Base-by-base conservation (phyloP, 2,113 vertebrate species). In the Brachionichthys hirsutus region DNA sequence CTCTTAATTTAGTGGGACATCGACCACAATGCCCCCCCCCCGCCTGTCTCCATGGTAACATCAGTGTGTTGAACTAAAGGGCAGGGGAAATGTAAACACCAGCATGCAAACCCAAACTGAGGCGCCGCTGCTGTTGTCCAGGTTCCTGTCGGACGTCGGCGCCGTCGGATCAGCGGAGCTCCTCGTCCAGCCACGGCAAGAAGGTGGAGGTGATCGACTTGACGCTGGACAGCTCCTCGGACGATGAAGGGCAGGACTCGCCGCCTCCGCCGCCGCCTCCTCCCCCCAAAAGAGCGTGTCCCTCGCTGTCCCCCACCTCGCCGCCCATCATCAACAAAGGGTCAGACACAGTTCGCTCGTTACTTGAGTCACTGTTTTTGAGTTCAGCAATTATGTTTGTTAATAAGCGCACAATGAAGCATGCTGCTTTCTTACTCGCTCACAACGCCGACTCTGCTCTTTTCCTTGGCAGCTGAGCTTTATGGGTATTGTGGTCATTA, bases 121-220 rank as follows among this genome's bases (percentile, higher is more conserved):
- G 3, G 38, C 16, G 0, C 6, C 4, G 2, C 20, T 12, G 6
- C 30, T 1, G 11, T 41, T 57, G 35, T 46, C 17, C 77, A 91
- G 95, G 92, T 15, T 91, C 86, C 0, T 95, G 95, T 82, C 89
- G 93, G 85, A 92, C 91, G 38, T 93, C 93, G 2, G 80, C 92
- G 0, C 56, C 92, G 52, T 72, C 83, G 18, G 95, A 96, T 2
- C 94, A 97, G 91, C 93, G 72, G 83, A 93, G 88, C 35, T 91
- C 90, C 35, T 93, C 93, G 15, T 81, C 85, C 36, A 62, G 71
- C 62, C 87, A 90, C 73, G 51, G 81, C 44, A 97, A 93, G 88
- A 97, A 94, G 35, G 95, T 98, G 30, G 95, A 98, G 69, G 97
- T 99, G 82, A 99, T 99, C 46, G 97, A 99, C 82, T 82, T 99